Conservation (phyloP, 2,797 vertebrate genomes). For the Adelosebastes latens region DNA sequence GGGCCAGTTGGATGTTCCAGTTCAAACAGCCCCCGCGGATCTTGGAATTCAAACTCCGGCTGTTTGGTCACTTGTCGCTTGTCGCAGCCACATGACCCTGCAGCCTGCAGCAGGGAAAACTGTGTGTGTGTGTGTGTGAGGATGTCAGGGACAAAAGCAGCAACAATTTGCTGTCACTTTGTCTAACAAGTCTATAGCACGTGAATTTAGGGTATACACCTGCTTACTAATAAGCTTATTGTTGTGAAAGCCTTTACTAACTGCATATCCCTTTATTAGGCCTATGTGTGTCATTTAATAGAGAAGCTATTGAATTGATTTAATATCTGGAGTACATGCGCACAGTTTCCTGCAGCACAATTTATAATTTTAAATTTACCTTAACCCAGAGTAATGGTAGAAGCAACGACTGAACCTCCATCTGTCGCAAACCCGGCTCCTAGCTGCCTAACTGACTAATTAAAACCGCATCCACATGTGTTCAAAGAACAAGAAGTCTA, state of each 20-base stretch:
- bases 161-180: constrained; percentile 44
- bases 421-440: constrained; percentile 52
- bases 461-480: constrained; percentile 78
- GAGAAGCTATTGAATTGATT: constrained; percentile 52
- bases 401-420: constrained; percentile 56
- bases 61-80: constrained; percentile 74
- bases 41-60: constrained; percentile 75
- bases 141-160: constrained; percentile 23
- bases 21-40: constrained; percentile 81
- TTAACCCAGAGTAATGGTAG: constrained; percentile 70
- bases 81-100: constrained; percentile 68
- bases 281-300: constrained; percentile 53
- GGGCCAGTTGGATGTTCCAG: constrained; percentile 78
- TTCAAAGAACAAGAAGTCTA: constrained; percentile 82
- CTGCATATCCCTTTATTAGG: constrained; percentile 37
- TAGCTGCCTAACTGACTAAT: constrained; percentile 77
- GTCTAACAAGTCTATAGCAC: constrained; percentile 23
- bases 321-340: constrained; percentile 59
- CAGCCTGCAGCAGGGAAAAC: constrained; percentile 38
- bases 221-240: constrained; percentile 29
- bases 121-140: neutral
- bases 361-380: constrained; percentile 71
- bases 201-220: constrained; percentile 25
- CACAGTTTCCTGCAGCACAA: constrained; percentile 45
- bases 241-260: constrained; percentile 34